Evolutionary conservation across 2,113 vertebrate species (phyloP), one percentile per base, ranked within the genome.

Genomic region (Toxotes jaculatrix): DNA sequence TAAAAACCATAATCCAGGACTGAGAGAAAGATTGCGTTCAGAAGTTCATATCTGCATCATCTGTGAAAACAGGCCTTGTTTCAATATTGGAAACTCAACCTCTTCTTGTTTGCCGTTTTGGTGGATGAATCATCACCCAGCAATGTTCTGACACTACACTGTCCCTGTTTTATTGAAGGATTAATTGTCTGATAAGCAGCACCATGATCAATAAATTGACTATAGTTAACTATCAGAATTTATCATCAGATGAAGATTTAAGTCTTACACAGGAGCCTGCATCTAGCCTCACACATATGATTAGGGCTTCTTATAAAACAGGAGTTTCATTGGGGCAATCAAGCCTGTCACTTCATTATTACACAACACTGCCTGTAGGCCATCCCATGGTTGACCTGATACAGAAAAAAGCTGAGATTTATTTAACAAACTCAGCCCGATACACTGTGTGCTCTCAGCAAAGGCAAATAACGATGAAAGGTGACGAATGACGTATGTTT

Each of bases 341-440:
- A 12, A 51, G 13, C 38, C 40, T 31, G 32, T 82, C 42, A 10
- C 56, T 60, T 83, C 13, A 51, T 23, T 34, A 40, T 89, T 91
- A 51, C 32, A 9, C 76, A 92, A 89, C 16, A 43, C 23, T 66
- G 81, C 38, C 85, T 77, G 68, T 3, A 17, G 49, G 70, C 66
- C 84, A 71, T 31, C n/a, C 19, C 21, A 32, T 31, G 42, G 57
- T 56, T 84, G 78, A 77, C 62, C 72, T 53, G 70, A 16, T 36
- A 23, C 42, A 67, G 34, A 73, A 36, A 74, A 74, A 83, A 68
- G 45, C n/a, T 36, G 36, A 55, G 3, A 71, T 51, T 62, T 79
- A n/a, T 49, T 42, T 23, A 13, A 43, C 51, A 42, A 79, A 56
- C 61, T 63, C 43, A 47, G 23, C 60, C 27, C 2, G 21, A 36